Conservation (phyloP, 2,888 invertebrate species). For the Petrolisthes cinctipes region DNA sequence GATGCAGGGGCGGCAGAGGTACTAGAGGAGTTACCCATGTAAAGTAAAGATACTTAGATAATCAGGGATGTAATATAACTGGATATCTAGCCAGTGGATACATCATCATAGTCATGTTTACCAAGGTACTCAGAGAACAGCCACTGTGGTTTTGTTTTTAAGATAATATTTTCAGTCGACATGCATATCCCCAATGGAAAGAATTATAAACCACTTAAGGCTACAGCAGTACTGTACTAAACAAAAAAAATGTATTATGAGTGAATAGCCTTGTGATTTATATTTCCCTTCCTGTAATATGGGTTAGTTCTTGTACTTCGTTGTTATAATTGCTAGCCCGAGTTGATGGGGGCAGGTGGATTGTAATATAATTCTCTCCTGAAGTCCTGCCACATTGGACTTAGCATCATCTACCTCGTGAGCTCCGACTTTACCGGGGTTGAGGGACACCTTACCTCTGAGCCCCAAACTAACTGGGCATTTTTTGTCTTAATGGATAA, state of each 20-base stretch:
- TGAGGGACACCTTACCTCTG: conserved; percentile 37
- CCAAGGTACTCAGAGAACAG: conserved; percentile 9
- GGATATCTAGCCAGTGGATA: conserved; percentile 26
- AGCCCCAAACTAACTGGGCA: conserved; percentile 40
- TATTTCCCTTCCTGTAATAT: too few relatives aligned
- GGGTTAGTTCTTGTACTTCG: too few relatives aligned
- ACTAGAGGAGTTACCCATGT: neutral
- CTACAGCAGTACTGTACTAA: too few relatives aligned
- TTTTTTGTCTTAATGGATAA: conserved; percentile 44
- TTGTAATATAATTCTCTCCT: neutral
- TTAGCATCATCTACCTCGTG: conserved; percentile 51
- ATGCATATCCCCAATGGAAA: too few relatives aligned
- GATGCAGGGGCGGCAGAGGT: neutral
- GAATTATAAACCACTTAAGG: too few relatives aligned
- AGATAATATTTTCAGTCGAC: too few relatives aligned
- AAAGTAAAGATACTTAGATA: neutral
- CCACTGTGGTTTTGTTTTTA: neutral
- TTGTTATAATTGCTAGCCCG: too few relatives aligned
- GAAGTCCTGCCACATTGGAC: neutral
- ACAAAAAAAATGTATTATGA: too few relatives aligned
- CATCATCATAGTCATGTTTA: conserved; percentile 29
- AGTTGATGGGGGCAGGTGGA: neutral
- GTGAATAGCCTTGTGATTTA: too few relatives aligned
- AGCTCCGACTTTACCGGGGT: conserved; percentile 37
- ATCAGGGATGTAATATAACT: neutral